Conservation (phyloP, 2,797 vertebrate genomes). For the Phoeniculus purpureus region DNA sequence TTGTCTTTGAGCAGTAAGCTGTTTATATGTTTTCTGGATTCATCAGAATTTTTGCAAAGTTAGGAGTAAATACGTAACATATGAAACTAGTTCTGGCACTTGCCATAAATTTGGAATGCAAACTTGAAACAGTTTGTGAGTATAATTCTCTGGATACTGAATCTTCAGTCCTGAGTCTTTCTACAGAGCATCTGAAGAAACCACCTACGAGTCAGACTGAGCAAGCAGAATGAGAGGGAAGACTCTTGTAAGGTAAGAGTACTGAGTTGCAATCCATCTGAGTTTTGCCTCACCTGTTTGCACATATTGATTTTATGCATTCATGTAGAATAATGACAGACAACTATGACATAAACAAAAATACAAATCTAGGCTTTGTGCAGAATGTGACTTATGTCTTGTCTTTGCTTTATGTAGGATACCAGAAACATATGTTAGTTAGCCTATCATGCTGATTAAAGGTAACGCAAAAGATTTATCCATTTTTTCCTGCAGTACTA, state of each 20-base stretch:
- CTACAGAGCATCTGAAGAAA: neutral
- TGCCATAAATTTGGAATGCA: neutral
- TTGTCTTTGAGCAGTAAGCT: neutral
- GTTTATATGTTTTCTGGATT: neutral
- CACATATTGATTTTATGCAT: neutral
- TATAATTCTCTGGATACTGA: accelerated
- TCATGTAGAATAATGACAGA: neutral
- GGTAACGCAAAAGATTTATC: neutral
- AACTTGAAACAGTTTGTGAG: neutral
- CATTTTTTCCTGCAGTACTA: neutral
- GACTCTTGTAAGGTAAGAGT: accelerated
- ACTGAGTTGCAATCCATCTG: neutral
- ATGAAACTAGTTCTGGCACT: neutral
- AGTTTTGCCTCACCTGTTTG: neutral
- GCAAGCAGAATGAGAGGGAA: neutral
- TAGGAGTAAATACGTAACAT: accelerated
- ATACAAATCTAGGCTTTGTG: neutral
- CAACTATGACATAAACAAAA: neutral
- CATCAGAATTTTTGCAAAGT: neutral
- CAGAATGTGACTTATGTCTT: neutral
- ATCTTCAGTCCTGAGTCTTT: neutral
- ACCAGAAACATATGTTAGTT: neutral
- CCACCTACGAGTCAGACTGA: accelerated
- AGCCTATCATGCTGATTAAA: neutral
- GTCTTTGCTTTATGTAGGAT: neutral